phyloP scores from a whole-genome alignment of 2,113 vertebrate species.

The Alligator sinensis region DNA sequence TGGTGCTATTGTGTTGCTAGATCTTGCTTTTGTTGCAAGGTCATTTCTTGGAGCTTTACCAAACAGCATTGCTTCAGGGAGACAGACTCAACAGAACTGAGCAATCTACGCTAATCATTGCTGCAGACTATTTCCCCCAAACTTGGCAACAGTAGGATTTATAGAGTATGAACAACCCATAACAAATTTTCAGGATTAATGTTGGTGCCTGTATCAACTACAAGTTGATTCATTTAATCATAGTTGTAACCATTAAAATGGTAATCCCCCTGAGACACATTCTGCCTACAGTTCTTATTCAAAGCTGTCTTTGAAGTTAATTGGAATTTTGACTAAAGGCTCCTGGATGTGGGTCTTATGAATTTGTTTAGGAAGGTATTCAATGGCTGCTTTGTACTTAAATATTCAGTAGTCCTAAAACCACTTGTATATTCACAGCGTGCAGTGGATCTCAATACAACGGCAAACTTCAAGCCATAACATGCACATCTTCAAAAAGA shows the following conservation, averaged over 20 bases:
- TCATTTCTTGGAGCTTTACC: neutral
- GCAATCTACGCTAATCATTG: neutral
- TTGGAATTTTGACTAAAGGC: constrained; percentile 69
- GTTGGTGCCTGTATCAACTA: constrained; percentile 50
- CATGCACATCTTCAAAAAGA: constrained; percentile 43
- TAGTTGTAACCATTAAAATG: constrained; percentile 65
- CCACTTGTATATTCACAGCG: neutral
- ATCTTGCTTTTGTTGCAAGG: neutral
- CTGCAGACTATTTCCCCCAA: neutral
- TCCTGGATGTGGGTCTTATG: constrained; percentile 45
- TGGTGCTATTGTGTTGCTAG: neutral
- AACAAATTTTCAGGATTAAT: constrained; percentile 46
- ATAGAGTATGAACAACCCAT: constrained; percentile 45
- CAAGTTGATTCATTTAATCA: constrained; percentile 37
- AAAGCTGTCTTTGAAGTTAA: constrained; percentile 67
- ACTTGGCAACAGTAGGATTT: constrained; percentile 21
- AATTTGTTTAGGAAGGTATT: constrained; percentile 54
- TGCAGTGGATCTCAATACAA: neutral
- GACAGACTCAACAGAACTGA: neutral
- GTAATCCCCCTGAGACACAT: constrained; percentile 45
- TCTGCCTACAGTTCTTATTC: constrained; percentile 51
- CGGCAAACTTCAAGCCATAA: constrained; percentile 40
- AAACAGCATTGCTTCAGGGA: neutral
- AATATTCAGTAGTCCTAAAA: neutral
- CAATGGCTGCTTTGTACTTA: constrained; percentile 71